Evolutionary conservation across 2,113 vertebrate species (phyloP), one percentile per base, ranked within the genome.

Genomic region (Rostratula benghalensis): DNA sequence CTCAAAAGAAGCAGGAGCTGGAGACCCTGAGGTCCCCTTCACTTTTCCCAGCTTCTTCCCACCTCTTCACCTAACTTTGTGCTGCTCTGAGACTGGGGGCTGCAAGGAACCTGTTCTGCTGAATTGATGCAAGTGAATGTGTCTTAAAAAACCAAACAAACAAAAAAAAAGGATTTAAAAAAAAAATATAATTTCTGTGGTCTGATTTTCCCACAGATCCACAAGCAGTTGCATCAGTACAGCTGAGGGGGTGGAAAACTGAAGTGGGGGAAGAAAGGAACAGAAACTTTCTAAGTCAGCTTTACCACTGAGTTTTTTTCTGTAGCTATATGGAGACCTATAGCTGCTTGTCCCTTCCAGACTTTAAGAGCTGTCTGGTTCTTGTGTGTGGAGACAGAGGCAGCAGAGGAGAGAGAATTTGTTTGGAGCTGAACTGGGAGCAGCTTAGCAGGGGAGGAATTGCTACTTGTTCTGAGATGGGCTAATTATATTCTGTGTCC

Each of bases 211-310:
- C 89, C 87, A 87, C 94, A 95, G 94, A 95, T 89, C 94, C 91
- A 87, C 87, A 89, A 79, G 84, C 87, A 79, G 43, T 95, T 96
- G 89, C 93, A 96, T 95, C 93, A 95, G 87, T 84, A 50, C 69
- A 48, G 87, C 91, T 94, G 95, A 97, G 95, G 95, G 94, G 93
- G 93, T 93, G 95, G 93, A 39, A 91, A 91, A 94, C 83, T 75
- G 91, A 95, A 91, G 93, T 87, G 94, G 95, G 91, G 96, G 95
- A 77, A 97, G 95, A 73, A 95, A 87, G 79, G 94, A 96, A 89
- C 61, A 73, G 68, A 87, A 97, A 79, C 89, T 93, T 96, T 94
- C 19, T 3, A 89, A 95, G 91, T 45, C 43, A 94, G 87, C 67
- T 89, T 77, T 48, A 45, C 13, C 45, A 48, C 60, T 82, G 73